These are phyloP conservation scores for Diogma glabrata DNA, from an alignment of 2,888 invertebrate genomes.

Conservation along the genomic window DNA sequence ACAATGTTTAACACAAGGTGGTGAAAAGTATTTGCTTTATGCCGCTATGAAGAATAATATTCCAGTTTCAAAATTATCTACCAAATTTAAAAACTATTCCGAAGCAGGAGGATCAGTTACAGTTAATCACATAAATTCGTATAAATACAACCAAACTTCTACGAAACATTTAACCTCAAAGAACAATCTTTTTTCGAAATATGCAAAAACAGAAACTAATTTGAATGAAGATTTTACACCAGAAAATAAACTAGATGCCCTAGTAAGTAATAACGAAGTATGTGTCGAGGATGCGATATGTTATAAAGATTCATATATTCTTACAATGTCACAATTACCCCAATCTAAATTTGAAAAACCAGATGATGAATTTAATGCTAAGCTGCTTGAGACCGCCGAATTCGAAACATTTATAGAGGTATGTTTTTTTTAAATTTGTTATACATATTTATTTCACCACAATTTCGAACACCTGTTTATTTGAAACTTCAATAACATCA, in stretches of 20 bases:
- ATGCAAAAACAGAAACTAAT: slow-evolving; percentile 13
- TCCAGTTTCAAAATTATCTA: slow-evolving; percentile 44
- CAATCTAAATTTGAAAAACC: slow-evolving; percentile 12
- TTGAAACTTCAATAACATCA: too few species aligned
- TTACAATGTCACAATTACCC: slow-evolving; percentile 53
- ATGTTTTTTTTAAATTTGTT: too few species aligned
- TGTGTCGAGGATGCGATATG: slow-evolving; percentile 15
- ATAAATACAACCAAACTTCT: too few species aligned
- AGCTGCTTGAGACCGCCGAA: slow-evolving; percentile 28
- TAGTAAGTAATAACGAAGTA: too few species aligned
- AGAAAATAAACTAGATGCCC: too few species aligned
- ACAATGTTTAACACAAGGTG: slow-evolving; percentile 51
- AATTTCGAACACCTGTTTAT: too few species aligned
- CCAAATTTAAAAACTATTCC: slow-evolving; percentile 38
- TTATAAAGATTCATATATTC: slow-evolving; percentile 52
- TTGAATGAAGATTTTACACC: slow-evolving; percentile 15
- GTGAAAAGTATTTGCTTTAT: slow-evolving; percentile 49
- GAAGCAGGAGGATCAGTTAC: slow-evolving; percentile 19
- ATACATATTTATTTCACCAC: too few species aligned
- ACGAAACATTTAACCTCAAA: slow-evolving; percentile 14
- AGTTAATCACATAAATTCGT: slow-evolving; percentile 24
- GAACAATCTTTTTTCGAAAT: slow-evolving; percentile 10
- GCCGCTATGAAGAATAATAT: slow-evolving; percentile 49
- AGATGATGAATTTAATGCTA: slow-evolving; percentile 17
- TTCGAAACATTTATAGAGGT: slow-evolving; percentile 57